These are phyloP conservation scores for Oenanthe melanoleuca DNA, from an alignment of 2,113 vertebrate genomes.

Conservation along the genomic window DNA sequence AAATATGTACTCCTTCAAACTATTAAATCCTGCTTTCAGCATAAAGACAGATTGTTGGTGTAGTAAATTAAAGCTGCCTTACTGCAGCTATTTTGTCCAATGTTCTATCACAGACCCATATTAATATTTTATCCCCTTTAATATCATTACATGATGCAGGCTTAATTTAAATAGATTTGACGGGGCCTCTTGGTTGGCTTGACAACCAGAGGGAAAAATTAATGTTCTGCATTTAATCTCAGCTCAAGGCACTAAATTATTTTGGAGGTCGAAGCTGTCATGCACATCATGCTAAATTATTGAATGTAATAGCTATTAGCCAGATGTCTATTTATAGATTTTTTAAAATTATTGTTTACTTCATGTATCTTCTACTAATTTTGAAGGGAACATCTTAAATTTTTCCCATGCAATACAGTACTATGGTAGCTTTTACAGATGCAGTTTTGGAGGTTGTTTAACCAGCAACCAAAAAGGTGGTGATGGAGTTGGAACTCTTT, in stretches of 20 bases:
- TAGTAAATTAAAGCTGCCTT: slow-evolving; percentile 74
- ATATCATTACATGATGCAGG: slow-evolving; percentile 80
- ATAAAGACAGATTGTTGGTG: slow-evolving; percentile 63
- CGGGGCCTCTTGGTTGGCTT: slow-evolving; percentile 76
- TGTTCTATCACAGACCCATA: slow-evolving; percentile 69
- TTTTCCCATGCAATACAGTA: not conserved
- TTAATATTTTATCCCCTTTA: slow-evolving; percentile 82
- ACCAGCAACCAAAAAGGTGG: not conserved
- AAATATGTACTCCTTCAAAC: slow-evolving; percentile 36
- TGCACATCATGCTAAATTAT: slow-evolving; percentile 77
- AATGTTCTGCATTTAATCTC: slow-evolving; percentile 82
- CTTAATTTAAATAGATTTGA: slow-evolving; percentile 83
- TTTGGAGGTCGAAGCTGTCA: slow-evolving; percentile 78
- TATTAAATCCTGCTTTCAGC: slow-evolving; percentile 65
- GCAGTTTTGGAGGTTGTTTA: not conserved
- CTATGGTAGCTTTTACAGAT: not conserved
- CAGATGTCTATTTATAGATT: slow-evolving; percentile 71
- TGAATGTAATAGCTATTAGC: slow-evolving; percentile 76
- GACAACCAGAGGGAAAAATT: slow-evolving; percentile 81
- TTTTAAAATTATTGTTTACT: slow-evolving; percentile 67
- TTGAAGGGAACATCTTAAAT: slow-evolving; percentile 27
- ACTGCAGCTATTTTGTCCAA: slow-evolving; percentile 62
- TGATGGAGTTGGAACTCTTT: not conserved
- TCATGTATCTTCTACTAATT: slow-evolving; percentile 62
- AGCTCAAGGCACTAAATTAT: slow-evolving; percentile 78